Conservation (phyloP, 2,113 vertebrate genomes). For the Nycticryphes semicollaris region DNA sequence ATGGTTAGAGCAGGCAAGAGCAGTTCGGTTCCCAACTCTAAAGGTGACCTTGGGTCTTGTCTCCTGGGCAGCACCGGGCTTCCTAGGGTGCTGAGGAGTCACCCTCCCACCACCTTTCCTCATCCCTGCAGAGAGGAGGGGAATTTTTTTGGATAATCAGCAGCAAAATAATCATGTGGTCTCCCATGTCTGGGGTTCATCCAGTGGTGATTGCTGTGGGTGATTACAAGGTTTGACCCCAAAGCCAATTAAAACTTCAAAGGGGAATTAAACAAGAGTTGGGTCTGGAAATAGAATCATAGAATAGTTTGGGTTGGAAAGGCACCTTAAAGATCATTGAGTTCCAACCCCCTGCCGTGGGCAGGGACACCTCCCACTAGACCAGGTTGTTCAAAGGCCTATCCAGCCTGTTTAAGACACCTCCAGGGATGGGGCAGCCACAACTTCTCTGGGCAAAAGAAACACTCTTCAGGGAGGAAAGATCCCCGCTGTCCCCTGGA, state of each 20-base stretch:
- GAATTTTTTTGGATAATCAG: neutral
- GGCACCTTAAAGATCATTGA: too few relatives aligned
- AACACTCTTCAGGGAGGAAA: neutral
- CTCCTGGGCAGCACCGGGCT: neutral
- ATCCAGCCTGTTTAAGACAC: too few relatives aligned
- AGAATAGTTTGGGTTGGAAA: too few relatives aligned
- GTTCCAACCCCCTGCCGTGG: too few relatives aligned
- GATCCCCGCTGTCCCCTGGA: neutral
- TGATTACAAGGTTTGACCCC: neutral
- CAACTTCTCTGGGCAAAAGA: too few relatives aligned
- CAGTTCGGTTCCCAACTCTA: accelerated
- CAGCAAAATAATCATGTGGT: neutral
- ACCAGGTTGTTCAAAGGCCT: too few relatives aligned
- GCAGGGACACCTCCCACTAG: too few relatives aligned
- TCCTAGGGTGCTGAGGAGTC: neutral
- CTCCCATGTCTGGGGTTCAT: accelerated
- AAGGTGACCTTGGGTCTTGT: neutral
- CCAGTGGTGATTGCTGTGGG: neutral
- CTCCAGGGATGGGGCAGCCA: too few relatives aligned
- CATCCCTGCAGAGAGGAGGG: accelerated
- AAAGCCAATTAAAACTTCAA: neutral
- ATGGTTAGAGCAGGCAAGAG: neutral
- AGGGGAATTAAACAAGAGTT: neutral
- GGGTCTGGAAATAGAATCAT: neutral
- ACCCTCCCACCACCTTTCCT: neutral